Percentiles rank a stretch among this genome's conserved stretches.
phyloP scores from a whole-genome alignment of 2,797 vertebrate species.

The Macroramphosus scolopax region DNA sequence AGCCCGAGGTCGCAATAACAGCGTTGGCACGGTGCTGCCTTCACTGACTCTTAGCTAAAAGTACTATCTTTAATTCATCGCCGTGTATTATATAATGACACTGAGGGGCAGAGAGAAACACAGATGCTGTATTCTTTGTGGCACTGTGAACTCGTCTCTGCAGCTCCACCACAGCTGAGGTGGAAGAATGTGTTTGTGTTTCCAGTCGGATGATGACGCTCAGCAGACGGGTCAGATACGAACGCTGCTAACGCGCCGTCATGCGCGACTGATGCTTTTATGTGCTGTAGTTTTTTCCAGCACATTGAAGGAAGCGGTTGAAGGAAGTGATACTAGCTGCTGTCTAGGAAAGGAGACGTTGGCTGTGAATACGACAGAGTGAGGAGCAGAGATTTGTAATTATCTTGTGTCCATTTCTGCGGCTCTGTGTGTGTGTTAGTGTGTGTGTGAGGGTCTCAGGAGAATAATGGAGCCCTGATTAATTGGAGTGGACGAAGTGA shows the following conservation, averaged over 20 bases:
- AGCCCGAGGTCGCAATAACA: conserved; percentile 37
- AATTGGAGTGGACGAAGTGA: conserved; percentile 68
- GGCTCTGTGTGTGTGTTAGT: conserved; percentile 1
- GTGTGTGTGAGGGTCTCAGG: conserved; percentile 15
- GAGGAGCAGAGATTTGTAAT: conserved; percentile 39
- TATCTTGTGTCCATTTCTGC: conserved; percentile 38
- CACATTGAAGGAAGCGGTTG: too few species aligned
- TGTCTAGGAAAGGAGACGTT: conserved; percentile 2
- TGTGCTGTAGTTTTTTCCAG: too few species aligned
- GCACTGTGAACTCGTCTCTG: conserved; percentile 20
- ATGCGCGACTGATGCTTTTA: too few species aligned
- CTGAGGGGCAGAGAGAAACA: conserved; percentile 13
- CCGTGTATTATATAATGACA: conserved; percentile 23
- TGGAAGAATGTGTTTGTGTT: conserved; percentile 19
- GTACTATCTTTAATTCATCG: conserved; percentile 56
- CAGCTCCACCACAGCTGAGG: conserved; percentile 9
- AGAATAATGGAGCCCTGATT: conserved; percentile 59
- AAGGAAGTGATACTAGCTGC: too few species aligned
- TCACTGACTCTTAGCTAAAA: too few species aligned
- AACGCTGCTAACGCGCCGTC: conserved; percentile 31
- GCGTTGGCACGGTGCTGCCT: conserved; percentile 9
- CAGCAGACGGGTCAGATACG: conserved; percentile 16
- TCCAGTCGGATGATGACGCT: conserved; percentile 28
- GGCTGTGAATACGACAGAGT: conserved; percentile 9
- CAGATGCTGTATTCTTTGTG: conserved; percentile 4